These are phyloP conservation scores for Drosophila pruinosa DNA, from an alignment of 1,140 invertebrate species.

Conservation along the genomic window DNA sequence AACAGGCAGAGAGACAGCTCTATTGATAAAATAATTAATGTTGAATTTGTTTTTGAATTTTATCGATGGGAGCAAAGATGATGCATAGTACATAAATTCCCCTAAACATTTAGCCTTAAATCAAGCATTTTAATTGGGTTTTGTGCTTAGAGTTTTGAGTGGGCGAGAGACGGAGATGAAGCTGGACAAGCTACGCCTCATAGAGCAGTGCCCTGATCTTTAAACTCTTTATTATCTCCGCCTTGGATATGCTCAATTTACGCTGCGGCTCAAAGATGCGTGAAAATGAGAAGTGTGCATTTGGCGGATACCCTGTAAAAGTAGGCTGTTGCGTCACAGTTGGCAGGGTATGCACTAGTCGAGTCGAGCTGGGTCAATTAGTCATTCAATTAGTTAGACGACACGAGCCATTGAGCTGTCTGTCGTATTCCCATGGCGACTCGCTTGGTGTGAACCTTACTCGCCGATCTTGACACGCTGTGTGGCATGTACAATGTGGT, in stretches of 20 bases:
- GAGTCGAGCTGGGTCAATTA: not conserved
- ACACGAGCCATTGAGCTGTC: not conserved
- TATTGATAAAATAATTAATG: too few species aligned
- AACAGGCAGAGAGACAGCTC: too few species aligned
- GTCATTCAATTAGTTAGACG: not conserved
- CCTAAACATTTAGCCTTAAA: too few species aligned
- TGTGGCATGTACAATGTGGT: conserved; percentile 18
- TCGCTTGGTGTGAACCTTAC: conserved; percentile 15
- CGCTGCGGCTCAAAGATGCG: conserved; percentile 53
- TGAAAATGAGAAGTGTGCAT: conserved; percentile 43
- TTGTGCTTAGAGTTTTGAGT: too few species aligned
- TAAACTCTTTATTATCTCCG: not conserved
- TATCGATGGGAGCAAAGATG: too few species aligned
- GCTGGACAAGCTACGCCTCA: conserved; percentile 17
- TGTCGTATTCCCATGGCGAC: not conserved
- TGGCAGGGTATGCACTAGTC: not conserved
- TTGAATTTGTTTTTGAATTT: too few species aligned
- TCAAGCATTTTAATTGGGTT: too few species aligned
- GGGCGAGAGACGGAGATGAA: too few species aligned
- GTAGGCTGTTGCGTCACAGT: not conserved
- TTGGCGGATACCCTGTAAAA: conserved; percentile 4
- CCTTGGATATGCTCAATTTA: conserved; percentile 62
- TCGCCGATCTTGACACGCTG: conserved; percentile 2
- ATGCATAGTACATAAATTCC: too few species aligned
- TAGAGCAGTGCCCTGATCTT: conserved; percentile 30